Evolutionary conservation across 2,888 invertebrate species (phyloP).

Genomic region (Dicyrtoma fusca): DNA sequence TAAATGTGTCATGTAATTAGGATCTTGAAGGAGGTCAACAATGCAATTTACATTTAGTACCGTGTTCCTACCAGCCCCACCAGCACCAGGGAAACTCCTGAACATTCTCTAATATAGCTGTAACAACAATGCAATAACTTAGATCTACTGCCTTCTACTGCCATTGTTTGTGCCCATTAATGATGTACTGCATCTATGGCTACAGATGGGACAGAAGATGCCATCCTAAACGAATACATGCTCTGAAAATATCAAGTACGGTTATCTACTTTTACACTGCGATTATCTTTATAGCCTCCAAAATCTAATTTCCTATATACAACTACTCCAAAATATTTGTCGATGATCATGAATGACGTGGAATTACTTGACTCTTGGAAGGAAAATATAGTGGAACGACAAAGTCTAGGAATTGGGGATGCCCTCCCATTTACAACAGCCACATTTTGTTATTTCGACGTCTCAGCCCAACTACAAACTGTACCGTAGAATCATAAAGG

Average conservation of each 20-base stretch:
- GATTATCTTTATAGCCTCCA: constrained; percentile 15
- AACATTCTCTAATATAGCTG: too few relatives aligned
- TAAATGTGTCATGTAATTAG: constrained; percentile 40
- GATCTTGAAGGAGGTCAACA: constrained; percentile 34
- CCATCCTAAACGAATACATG: too few relatives aligned
- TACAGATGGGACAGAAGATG: too few relatives aligned
- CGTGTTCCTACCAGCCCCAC: too few relatives aligned
- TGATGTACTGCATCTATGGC: too few relatives aligned
- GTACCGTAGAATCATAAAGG: constrained; percentile 18
- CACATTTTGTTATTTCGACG: background rate
- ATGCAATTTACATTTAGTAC: constrained; percentile 30
- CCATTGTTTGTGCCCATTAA: too few relatives aligned
- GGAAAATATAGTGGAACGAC: background rate
- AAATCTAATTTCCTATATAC: background rate
- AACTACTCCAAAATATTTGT: background rate
- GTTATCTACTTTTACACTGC: constrained; percentile 13
- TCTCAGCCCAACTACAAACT: constrained; percentile 10
- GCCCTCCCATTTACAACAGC: background rate
- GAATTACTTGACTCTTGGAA: background rate
- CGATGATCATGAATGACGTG: background rate
- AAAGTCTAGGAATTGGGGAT: background rate
- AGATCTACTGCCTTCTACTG: too few relatives aligned
- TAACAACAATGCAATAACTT: too few relatives aligned
- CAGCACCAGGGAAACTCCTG: too few relatives aligned
- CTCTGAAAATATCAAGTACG: constrained; percentile 1